Base-by-base conservation (phyloP, 2,113 vertebrate species). In the Toxotes jaculatrix region DNA sequence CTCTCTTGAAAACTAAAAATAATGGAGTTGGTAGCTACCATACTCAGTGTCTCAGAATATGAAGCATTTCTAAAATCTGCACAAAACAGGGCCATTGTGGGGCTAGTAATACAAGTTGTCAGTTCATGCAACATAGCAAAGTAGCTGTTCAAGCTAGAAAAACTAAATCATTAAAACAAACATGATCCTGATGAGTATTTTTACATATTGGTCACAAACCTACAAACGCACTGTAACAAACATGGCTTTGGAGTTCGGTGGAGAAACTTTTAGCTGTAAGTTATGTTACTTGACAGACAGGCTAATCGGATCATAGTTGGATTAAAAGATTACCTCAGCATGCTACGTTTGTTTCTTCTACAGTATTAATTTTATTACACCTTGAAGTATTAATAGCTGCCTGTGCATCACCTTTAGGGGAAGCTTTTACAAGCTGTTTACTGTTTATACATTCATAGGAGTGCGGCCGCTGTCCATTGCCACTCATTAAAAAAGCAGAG, bases 281-380 rank as follows among this genome's bases (percentile, higher is more conserved):
- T 71, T 67, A 36, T 45, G 17, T 40, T 60, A 34, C 65, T 47
- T 74, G 69, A 86, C 21, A 78, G 38, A 75, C 17, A 42, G 31
- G 12, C 0, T 82, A 66, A 79, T 77, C 21, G 61, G 75, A 79
- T 67, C 79, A 63, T 51, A 56, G 45, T 12, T 84, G 82, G 79
- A 88, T 84, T 86, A 86, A 82, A 70, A 70, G 61, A 83, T 87
- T 74, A 82, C 59, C 60, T 79, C 59, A 49, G 36, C 23, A 66
- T 69, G 59, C 27, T 59, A 4, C 23, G 32, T 74, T 77, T 85
- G 45, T 85, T 83, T 65, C 72, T 61, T 74, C 72, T 55, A 60
- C 59, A 80, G 56, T 34, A 66, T 72, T 75, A 62, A 63, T 31
- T 70, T 78, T n/a, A 78, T 64, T 64, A 77, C 55, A 79, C 65